A percentile compares a stretch with the other conserved stretches of the same genome.
These are phyloP conservation scores for Eurypyga helias DNA, from an alignment of 2,113 vertebrate species.

Conservation along the genomic window DNA sequence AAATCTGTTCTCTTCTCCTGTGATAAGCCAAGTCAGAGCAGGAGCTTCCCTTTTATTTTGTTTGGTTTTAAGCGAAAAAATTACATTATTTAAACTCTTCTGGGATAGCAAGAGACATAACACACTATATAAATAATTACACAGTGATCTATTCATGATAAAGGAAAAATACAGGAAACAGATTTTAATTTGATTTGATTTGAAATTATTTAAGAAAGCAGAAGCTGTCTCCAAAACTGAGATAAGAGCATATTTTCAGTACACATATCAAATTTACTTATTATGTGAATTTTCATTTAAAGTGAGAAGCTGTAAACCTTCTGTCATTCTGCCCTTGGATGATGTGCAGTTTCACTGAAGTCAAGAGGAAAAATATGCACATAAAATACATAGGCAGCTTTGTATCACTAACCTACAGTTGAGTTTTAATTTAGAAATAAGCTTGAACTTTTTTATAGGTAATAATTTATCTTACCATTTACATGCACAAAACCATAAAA, in stretches of 20 bases:
- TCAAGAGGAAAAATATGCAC: neutral
- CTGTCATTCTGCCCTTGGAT: neutral
- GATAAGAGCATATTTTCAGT: neutral
- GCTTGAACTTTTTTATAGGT: neutral
- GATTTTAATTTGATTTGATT: neutral
- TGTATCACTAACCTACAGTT: neutral
- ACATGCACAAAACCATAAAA: neutral
- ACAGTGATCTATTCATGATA: neutral
- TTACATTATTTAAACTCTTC: neutral
- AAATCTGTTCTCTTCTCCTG: neutral
- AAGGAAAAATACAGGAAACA: neutral
- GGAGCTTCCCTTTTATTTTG: neutral
- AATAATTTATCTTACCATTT: neutral
- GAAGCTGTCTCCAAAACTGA: neutral
- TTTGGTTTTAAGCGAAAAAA: neutral
- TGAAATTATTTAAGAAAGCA: neutral
- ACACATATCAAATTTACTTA: neutral
- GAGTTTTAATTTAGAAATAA: neutral
- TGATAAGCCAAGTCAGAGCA: neutral
- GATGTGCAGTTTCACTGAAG: neutral
- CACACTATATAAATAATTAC: neutral
- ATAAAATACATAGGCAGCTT: neutral
- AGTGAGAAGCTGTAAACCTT: neutral
- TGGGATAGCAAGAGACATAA: neutral
- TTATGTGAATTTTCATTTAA: neutral